Conservation (phyloP, 1,140 invertebrate species). For the Drosophila nigrodunni region DNA sequence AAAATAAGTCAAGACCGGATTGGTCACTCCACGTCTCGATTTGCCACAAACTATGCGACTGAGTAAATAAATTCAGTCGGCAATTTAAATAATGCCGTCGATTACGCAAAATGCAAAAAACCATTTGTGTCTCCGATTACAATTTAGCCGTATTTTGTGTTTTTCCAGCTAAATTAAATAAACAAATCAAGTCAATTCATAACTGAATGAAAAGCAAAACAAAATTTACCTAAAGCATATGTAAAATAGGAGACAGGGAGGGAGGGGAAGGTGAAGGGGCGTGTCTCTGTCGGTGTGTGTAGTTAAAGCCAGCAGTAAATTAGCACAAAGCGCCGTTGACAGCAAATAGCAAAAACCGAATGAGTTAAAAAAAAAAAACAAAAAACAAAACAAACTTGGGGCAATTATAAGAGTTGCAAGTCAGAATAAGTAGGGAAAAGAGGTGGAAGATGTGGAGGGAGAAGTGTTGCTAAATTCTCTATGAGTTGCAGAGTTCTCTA, state of each 20-base stretch:
- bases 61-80: conserved; percentile 63
- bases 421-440: too few relatives aligned
- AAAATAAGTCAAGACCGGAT: conserved; percentile 31
- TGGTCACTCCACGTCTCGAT: conserved; percentile 38
- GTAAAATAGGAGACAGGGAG: conserved; percentile 14
- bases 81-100: conserved; percentile 55
- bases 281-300: neutral
- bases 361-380: neutral
- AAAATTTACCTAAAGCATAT: conserved; percentile 28
- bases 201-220: conserved; percentile 21
- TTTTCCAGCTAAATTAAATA: conserved; percentile 36
- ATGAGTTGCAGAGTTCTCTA: too few relatives aligned
- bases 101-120: conserved; percentile 70
- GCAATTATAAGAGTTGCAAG: conserved; percentile 30
- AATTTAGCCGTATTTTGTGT: conserved; percentile 16
- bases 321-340: conserved; percentile 50
- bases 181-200: conserved; percentile 20
- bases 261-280: neutral
- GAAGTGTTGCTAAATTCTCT: too few relatives aligned
- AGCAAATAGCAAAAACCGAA: conserved; percentile 32
- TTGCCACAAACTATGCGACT: conserved; percentile 60
- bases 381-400: conserved; percentile 25
- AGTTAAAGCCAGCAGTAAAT: conserved; percentile 37
- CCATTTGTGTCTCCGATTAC: conserved; percentile 72
- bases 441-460: too few relatives aligned